phyloP scores from a whole-genome alignment of 1,140 invertebrate species.

The Trichonephila clavata region DNA sequence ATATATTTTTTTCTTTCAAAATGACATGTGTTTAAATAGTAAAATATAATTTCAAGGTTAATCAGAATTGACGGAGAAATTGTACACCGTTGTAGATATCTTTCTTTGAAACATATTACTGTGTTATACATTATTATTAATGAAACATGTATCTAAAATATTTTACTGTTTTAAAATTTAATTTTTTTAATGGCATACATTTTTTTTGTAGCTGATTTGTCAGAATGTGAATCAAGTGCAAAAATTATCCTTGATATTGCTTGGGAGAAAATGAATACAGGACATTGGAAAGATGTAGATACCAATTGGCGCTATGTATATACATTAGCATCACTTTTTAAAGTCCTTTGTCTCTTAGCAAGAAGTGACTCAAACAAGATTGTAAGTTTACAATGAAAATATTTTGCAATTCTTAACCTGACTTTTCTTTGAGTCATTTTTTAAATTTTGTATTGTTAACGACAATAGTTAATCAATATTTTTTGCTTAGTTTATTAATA shows the following conservation, averaged over 20 bases:
- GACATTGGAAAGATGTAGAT: constrained; percentile 90
- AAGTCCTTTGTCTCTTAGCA: constrained; percentile 80
- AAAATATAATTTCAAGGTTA: not conserved
- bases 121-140: too few species aligned
- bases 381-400: not conserved
- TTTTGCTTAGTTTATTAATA: too few species aligned
- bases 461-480: too few species aligned
- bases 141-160: too few species aligned
- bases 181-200: not conserved
- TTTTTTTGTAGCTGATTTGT: constrained; percentile 30
- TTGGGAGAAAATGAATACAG: constrained; percentile 91
- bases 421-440: too few species aligned
- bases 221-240: constrained; percentile 44
- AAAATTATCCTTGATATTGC: constrained; percentile 85
- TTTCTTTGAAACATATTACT: too few species aligned
- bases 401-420: too few species aligned
- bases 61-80: too few species aligned
- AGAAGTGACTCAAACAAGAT: constrained; percentile 77
- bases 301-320: constrained; percentile 82
- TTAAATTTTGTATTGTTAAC: too few species aligned
- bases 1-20: too few species aligned
- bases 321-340: constrained; percentile 82
- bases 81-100: too few species aligned
- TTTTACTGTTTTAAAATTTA: too few species aligned
- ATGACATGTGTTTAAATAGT: not conserved